Base-by-base conservation (phyloP, 2,888 invertebrate species). In the Asteroscopus sphinx region DNA sequence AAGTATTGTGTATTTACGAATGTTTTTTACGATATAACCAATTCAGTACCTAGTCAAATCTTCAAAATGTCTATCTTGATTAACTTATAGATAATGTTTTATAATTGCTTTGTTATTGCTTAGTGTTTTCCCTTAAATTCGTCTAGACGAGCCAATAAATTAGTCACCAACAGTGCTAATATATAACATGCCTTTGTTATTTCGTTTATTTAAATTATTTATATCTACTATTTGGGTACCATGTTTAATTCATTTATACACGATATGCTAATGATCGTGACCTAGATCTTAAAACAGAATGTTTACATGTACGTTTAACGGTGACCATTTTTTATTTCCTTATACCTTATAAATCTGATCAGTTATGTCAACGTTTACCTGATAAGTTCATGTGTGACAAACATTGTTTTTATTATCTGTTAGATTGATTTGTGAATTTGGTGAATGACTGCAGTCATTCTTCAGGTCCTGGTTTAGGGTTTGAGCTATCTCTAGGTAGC, bases 261-360 rank as follows among this genome's bases (percentile, higher is more conserved):
- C 32, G 25, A 30, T 41, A 54, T 61, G 76, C 48, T 59, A 71
- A 75, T 62, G 44, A 57, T 26, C 17, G n/a, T 59, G 58, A 75
- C 68, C 62, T 60, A 68, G 32, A 62, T 58, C 3, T 26, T 26
- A 33, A n/a, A 51, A 37, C 33, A 28, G 4, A 33, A 15, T 67
- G 59, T 70, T 54, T 62, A 49, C 25, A 12, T 42, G 7, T 42
- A 12, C n/a, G 45, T 39, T 64, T 75, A 75, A 28, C 52, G 11
- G 28, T 49, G 26, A 21, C 53, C 40, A 62, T 41, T 15, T 58
- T 33, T 51, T 42, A 44, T 56, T 74, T 63, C 67, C 62, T 59
- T 30, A 12, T 53, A 13, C 39, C 49, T 35, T 42, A 7, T 21
- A 40, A 21, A 49, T 60, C 16, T 55, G 13, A 30, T 15, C 32